Evolutionary conservation across 1,140 invertebrate genomes (phyloP).

Genomic region (Drosophila nigromelanica): DNA sequence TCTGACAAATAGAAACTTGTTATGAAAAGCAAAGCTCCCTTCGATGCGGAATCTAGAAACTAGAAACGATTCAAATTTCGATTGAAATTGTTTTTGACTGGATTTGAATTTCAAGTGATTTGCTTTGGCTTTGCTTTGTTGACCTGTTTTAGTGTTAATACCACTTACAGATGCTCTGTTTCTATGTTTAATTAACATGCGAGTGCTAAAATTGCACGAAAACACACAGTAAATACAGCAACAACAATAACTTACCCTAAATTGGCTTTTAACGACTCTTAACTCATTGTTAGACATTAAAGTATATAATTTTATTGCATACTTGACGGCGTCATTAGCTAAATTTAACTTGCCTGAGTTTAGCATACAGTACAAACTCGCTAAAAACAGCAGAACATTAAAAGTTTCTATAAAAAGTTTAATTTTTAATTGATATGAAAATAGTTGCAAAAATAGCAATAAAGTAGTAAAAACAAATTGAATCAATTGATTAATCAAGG

Average conservation of each 20-base stretch:
- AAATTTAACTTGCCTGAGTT: background rate
- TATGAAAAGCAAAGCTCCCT: slow-evolving; percentile 33
- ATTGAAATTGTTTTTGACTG: background rate
- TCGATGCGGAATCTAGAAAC: background rate
- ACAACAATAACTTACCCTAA: slow-evolving; percentile 24
- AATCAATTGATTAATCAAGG: background rate
- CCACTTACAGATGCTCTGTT: slow-evolving; percentile 40
- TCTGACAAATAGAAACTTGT: slow-evolving; percentile 14
- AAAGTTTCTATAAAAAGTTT: background rate
- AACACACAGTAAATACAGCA: background rate
- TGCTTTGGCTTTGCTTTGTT: slow-evolving; percentile 5
- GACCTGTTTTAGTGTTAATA: slow-evolving; percentile 23
- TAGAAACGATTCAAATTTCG: background rate
- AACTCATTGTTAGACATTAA: slow-evolving; percentile 21
- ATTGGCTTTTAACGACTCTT: slow-evolving; percentile 53
- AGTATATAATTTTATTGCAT: slow-evolving; percentile 37
- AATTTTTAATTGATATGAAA: background rate
- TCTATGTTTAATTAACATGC: slow-evolving; percentile 52
- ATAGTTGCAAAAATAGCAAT: background rate
- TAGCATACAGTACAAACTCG: background rate
- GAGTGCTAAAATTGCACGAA: slow-evolving; percentile 37
- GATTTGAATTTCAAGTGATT: background rate
- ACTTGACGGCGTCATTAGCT: slow-evolving; percentile 33
- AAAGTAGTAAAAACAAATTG: background rate
- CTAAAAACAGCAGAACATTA: too few species aligned